Percentiles rank a stretch among this genome's conserved stretches.
These are phyloP conservation scores for Ancistrus triradiatus DNA, from an alignment of 2,113 vertebrate genomes.

Conservation along the genomic window DNA sequence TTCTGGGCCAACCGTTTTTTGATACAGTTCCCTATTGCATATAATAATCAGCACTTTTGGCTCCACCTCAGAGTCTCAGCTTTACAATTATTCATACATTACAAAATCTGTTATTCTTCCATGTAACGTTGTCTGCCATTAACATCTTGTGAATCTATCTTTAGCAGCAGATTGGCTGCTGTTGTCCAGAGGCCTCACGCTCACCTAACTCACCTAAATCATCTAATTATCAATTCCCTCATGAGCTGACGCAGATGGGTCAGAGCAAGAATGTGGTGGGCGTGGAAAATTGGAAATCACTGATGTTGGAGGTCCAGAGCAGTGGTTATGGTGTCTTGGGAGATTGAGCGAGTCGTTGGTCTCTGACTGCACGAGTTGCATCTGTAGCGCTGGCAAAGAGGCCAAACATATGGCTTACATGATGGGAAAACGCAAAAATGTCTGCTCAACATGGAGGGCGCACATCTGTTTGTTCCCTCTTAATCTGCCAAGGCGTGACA, in stretches of 20 bases:
- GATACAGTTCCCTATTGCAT: no score
- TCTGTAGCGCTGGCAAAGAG: background rate
- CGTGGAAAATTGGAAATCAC: no score
- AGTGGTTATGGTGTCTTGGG: background rate
- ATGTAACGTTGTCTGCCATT: background rate
- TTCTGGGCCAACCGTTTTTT: no score
- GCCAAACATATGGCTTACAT: background rate
- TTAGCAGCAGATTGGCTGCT: background rate
- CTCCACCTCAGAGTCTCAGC: no score
- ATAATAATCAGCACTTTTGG: no score
- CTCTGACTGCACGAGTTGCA: background rate
- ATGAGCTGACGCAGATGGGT: no score
- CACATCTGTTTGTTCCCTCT: slow-evolving; percentile 6
- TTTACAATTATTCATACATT: no score
- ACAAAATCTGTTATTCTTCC: background rate
- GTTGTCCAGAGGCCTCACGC: no score
- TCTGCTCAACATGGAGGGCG: background rate
- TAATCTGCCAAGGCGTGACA: background rate
- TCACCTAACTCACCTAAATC: background rate
- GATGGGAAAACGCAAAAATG: background rate
- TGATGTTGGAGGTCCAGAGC: background rate
- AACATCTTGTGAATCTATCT: background rate
- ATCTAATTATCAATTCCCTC: background rate
- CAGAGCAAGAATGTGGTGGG: no score
- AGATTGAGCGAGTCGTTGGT: background rate